Conservation (phyloP, 2,113 vertebrate genomes). For the Petrocephalus zakoni region DNA sequence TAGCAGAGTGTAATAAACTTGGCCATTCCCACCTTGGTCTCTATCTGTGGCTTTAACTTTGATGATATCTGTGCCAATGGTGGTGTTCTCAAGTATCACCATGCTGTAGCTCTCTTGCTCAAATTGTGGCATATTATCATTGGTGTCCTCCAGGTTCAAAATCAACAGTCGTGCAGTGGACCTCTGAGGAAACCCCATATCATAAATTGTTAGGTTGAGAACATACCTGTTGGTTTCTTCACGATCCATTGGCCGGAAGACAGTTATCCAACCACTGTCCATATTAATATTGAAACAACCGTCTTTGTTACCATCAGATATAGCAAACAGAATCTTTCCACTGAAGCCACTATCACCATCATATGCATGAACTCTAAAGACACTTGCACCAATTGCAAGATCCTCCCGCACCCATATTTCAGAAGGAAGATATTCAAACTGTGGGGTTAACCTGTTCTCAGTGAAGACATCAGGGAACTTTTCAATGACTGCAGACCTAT, state of each 20-base stretch:
- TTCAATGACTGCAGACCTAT: slow-evolving; percentile 68
- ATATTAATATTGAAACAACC: slow-evolving; percentile 86
- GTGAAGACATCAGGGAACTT: slow-evolving; percentile 79
- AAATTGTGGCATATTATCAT: slow-evolving; percentile 86
- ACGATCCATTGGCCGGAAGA: slow-evolving; percentile 83
- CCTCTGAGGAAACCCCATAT: slow-evolving; percentile 81
- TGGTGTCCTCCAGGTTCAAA: slow-evolving; percentile 83
- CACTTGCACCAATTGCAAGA: slow-evolving; percentile 68
- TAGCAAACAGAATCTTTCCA: slow-evolving; percentile 79
- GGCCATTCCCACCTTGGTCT: slow-evolving; percentile 78
- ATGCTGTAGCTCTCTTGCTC: slow-evolving; percentile 73
- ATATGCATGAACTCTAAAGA: slow-evolving; percentile 79
- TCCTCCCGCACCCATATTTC: slow-evolving; percentile 83
- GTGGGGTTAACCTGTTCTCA: slow-evolving; percentile 79
- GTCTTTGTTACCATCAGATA: slow-evolving; percentile 83
- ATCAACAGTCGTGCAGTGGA: slow-evolving; percentile 82
- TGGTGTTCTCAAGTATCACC: slow-evolving; percentile 75
- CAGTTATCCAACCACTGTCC: slow-evolving; percentile 77
- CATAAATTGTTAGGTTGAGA: slow-evolving; percentile 92
- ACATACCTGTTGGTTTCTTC: slow-evolving; percentile 81
- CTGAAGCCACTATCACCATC: slow-evolving; percentile 88
- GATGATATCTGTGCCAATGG: slow-evolving; percentile 77
- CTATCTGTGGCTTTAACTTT: slow-evolving; percentile 80
- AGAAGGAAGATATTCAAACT: slow-evolving; percentile 88
- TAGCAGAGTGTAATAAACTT: slow-evolving; percentile 76